A percentile compares a stretch with the other conserved stretches of the same genome.
Evolutionary conservation across 2,888 invertebrate genomes (phyloP).

Genomic region (Augiades crinisus): DNA sequence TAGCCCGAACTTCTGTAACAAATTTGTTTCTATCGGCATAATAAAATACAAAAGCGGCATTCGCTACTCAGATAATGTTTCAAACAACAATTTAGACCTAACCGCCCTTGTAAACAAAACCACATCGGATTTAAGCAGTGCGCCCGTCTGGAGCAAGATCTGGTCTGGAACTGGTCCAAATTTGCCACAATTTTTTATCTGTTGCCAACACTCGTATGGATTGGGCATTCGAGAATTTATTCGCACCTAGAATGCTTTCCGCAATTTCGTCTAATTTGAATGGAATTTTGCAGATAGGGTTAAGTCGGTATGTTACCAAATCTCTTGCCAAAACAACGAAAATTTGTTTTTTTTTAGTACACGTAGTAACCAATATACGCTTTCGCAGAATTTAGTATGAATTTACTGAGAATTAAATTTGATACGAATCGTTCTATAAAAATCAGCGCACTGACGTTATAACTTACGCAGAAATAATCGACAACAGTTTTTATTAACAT

Average conservation of each 20-base stretch:
- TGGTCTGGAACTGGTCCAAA: constrained; percentile 20
- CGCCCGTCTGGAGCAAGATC: constrained; percentile 1
- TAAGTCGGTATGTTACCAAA: too few species aligned
- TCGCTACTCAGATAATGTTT: constrained; percentile 10
- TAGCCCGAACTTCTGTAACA: too few species aligned
- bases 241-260: constrained; percentile 8
- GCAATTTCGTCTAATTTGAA: background rate
- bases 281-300: background rate
- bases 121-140: constrained; percentile 21
- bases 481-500: too few species aligned
- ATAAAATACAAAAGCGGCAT: background rate
- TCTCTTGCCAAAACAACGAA: too few species aligned
- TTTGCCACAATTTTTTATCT: constrained; percentile 24
- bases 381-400: too few species aligned
- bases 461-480: too few species aligned
- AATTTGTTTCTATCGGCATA: background rate
- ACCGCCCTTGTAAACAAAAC: constrained; percentile 24
- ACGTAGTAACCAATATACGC: too few species aligned
- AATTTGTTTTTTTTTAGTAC: too few species aligned
- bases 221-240: constrained; percentile 13
- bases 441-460: too few species aligned
- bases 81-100: constrained; percentile 12
- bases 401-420: too few species aligned
- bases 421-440: too few species aligned
- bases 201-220: constrained; percentile 11